Conservation (phyloP, 2,113 vertebrate species). For the Anhinga rufa region DNA sequence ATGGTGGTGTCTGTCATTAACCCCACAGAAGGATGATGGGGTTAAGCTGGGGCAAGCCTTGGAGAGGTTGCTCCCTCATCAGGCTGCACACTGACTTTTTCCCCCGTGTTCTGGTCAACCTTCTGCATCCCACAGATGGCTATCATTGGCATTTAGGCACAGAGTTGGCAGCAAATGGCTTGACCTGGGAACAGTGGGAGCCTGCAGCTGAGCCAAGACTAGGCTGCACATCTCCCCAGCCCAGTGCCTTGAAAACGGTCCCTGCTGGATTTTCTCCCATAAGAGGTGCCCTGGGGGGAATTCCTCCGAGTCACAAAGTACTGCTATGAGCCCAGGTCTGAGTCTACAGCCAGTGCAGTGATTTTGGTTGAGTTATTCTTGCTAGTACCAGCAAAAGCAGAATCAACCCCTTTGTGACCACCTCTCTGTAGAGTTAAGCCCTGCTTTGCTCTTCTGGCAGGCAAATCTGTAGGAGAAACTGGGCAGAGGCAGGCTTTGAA, state of each 20-base stretch:
- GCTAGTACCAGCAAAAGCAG: background rate
- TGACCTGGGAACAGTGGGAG: background rate
- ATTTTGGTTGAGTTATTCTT: background rate
- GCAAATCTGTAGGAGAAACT: background rate
- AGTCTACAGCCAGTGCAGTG: background rate
- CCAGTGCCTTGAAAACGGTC: background rate
- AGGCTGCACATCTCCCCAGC: background rate
- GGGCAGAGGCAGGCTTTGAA: background rate
- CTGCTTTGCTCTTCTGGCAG: background rate
- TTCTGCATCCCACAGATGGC: background rate
- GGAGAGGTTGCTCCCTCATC: accelerated
- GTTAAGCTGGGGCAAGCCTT: background rate
- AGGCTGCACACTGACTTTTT: accelerated
- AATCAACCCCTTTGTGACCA: background rate
- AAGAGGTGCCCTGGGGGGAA: background rate
- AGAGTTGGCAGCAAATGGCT: background rate
- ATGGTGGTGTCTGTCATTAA: background rate
- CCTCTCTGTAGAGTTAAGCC: background rate
- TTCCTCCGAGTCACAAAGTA: background rate
- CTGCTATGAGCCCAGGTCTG: background rate
- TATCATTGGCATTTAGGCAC: background rate
- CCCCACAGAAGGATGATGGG: background rate
- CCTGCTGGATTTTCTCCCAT: background rate
- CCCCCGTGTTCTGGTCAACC: background rate
- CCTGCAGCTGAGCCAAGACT: background rate